Percentiles rank a stretch among this genome's conserved stretches.
phyloP scores from a whole-genome alignment of 2,113 vertebrate species.

The Cheilinus undulatus region DNA sequence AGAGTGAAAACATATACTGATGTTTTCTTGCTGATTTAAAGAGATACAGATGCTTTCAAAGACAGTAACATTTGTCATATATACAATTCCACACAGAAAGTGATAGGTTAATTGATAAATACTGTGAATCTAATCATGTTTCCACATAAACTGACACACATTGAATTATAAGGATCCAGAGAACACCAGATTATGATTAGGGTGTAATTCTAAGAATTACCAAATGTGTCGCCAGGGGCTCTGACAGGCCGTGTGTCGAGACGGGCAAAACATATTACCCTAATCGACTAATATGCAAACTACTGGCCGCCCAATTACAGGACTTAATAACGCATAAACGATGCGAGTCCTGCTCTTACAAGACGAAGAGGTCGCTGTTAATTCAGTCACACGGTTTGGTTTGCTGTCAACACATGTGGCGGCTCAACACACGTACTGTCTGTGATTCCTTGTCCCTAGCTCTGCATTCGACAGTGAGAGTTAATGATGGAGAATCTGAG shows the following conservation, averaged over 20 bases:
- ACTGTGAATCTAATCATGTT: conserved; percentile 43
- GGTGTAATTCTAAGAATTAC: conserved; percentile 96
- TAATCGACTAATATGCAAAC: conserved; percentile 99
- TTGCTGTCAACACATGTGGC: conserved; percentile 87
- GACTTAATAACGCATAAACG: conserved; percentile 99
- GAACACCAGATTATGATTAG: conserved; percentile 96
- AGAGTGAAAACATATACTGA: neutral
- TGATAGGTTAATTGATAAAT: conserved; percentile 53
- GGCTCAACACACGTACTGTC: conserved; percentile 49
- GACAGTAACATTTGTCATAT: neutral
- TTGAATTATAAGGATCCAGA: conserved; percentile 91
- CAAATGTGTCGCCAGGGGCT: conserved; percentile 91
- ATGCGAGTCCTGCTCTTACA: conserved; percentile 96
- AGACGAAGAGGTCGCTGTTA: conserved; percentile 87
- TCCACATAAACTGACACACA: conserved; percentile 46
- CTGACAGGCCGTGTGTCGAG: conserved; percentile 91
- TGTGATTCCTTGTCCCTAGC: conserved; percentile 47
- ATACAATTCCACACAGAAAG: neutral
- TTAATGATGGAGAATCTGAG: conserved; percentile 98
- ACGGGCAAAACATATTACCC: conserved; percentile 98
- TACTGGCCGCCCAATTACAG: conserved; percentile 97
- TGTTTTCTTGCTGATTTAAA: neutral
- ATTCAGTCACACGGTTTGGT: conserved; percentile 90
- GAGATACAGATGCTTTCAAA: neutral
- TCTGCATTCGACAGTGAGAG: conserved; percentile 92